phyloP scores from a whole-genome alignment of 2,113 vertebrate genomes.

The Sturnus vulgaris region DNA sequence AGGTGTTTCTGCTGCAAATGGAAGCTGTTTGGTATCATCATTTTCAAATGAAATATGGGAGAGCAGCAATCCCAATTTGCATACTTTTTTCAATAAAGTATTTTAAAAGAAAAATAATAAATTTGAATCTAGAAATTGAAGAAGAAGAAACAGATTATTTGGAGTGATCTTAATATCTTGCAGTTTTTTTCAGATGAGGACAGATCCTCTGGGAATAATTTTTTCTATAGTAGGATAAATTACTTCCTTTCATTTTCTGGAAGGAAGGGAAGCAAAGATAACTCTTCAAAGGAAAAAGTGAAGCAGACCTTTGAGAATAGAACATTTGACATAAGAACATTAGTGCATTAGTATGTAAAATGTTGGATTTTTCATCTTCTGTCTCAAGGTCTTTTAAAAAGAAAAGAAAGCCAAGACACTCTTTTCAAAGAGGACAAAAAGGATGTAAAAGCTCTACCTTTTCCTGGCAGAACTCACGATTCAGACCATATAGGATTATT shows the following conservation, averaged over 20 bases:
- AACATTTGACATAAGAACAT: not conserved
- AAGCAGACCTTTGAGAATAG: not conserved
- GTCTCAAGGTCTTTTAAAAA: not conserved
- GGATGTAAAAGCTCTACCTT: not conserved
- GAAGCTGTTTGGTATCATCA: not conserved
- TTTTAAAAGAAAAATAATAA: not conserved
- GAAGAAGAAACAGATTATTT: not conserved
- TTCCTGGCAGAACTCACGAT: not conserved
- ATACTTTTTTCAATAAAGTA: not conserved
- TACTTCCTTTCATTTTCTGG: not conserved
- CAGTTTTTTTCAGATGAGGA: not conserved
- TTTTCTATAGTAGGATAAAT: not conserved
- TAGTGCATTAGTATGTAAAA: not conserved
- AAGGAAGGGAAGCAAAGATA: not conserved
- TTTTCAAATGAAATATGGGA: not conserved
- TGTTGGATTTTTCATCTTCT: conserved; percentile 11
- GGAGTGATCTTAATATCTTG: not conserved
- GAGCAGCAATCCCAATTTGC: not conserved
- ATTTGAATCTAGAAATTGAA: not conserved
- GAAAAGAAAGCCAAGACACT: not conserved
- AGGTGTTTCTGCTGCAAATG: not conserved
- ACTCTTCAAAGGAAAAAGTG: not conserved
- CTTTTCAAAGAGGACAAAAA: not conserved
- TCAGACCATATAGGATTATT: not conserved
- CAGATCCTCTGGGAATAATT: not conserved